These are phyloP conservation scores for Eurystomus glaucurus DNA, from an alignment of 2,797 vertebrate genomes.

Conservation along the genomic window DNA sequence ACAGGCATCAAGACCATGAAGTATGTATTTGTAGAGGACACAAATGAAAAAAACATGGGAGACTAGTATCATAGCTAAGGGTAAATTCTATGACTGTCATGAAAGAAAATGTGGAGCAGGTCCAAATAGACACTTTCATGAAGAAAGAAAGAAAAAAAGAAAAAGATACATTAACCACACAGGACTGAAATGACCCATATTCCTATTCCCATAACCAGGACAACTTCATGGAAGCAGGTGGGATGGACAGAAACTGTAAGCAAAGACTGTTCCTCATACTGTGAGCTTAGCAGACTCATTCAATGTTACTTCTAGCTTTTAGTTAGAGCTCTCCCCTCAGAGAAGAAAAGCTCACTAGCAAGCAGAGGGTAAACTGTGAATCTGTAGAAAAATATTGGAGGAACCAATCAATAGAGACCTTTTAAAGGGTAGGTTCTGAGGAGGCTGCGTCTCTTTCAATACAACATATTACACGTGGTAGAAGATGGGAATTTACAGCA, in stretches of 20 bases:
- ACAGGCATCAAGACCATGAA: neutral
- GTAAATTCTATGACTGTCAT: neutral
- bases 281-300: neutral
- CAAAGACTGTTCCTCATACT: neutral
- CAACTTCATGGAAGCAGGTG: neutral
- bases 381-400: neutral
- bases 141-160: no score
- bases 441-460: neutral
- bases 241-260: neutral
- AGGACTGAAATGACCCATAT: neutral
- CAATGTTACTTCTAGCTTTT: neutral
- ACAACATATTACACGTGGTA: rapidly evolving
- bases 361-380: neutral
- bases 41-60: neutral
- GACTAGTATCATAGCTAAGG: neutral
- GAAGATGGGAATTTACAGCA: neutral
- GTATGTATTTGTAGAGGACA: neutral
- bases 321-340: neutral
- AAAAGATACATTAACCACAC: neutral
- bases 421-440: neutral
- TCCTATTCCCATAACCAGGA: neutral
- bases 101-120: neutral
- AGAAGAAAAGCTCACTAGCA: neutral
- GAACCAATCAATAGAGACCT: neutral
- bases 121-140: neutral